These are phyloP conservation scores for Prunella himalayana DNA, from an alignment of 2,113 vertebrate species.

Conservation along the genomic window DNA sequence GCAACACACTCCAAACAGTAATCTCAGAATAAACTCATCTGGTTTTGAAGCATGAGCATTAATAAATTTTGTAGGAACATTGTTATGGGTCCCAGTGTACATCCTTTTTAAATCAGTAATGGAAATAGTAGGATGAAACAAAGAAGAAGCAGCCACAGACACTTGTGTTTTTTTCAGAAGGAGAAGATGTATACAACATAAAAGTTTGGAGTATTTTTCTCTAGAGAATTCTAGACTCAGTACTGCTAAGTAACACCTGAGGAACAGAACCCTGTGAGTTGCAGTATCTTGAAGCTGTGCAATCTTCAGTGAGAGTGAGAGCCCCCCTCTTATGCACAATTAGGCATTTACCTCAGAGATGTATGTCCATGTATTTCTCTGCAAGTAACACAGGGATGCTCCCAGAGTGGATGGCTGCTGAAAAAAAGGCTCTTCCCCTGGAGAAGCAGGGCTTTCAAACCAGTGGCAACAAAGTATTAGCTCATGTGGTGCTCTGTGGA, in stretches of 20 bases:
- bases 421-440: neutral
- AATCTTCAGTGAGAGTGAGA: neutral
- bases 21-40: neutral
- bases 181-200: neutral
- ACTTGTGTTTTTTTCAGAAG: neutral
- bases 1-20: neutral
- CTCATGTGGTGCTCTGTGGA: neutral
- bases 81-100: neutral
- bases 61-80: neutral
- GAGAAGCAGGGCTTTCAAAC: neutral
- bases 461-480: neutral
- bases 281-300: neutral
- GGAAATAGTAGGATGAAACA: neutral
- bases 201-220: neutral
- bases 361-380: neutral
- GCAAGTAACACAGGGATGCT: neutral
- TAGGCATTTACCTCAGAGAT: rapidly evolving
- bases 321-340: neutral
- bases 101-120: neutral
- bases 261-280: neutral
- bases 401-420: neutral
- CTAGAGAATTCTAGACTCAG: neutral
- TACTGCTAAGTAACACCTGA: neutral
- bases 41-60: neutral
- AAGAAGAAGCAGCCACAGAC: neutral